Conservation (phyloP, 2,113 vertebrate genomes). For the Bagarius yarrelli region DNA sequence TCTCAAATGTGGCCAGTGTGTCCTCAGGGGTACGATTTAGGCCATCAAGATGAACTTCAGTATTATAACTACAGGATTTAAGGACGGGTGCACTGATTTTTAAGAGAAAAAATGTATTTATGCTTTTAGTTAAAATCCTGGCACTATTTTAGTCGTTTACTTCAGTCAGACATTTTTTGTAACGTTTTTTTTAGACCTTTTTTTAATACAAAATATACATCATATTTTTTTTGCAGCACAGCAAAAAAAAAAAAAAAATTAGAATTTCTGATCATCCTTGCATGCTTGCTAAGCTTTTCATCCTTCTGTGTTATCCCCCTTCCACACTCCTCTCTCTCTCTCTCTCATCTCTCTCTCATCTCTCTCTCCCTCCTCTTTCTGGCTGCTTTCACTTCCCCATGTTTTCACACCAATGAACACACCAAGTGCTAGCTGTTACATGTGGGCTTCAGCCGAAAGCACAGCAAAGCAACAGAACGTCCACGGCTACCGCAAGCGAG, state of each 20-base stretch:
- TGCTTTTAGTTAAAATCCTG: neutral
- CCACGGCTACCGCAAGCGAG: constrained; percentile 9
- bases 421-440: constrained; percentile 62
- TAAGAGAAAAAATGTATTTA: neutral
- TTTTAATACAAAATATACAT: too few species aligned
- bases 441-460: constrained; percentile 65
- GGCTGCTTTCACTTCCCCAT: constrained; percentile 37
- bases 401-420: constrained; percentile 67
- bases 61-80: neutral
- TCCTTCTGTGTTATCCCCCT: constrained; percentile 45
- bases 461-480: constrained; percentile 52
- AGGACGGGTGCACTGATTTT: neutral
- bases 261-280: constrained; percentile 27
- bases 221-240: too few species aligned
- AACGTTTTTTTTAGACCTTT: constrained; percentile 19
- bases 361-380: constrained; percentile 30
- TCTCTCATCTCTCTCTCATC: constrained; percentile 8
- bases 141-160: neutral
- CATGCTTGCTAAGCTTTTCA: constrained; percentile 43
- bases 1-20: constrained; percentile 41
- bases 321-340: constrained; percentile 29
- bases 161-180: neutral
- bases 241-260: neutral
- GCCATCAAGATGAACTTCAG: neutral
- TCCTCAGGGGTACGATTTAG: constrained; percentile 19